Evolutionary conservation across 2,797 vertebrate species (phyloP), one percentile per base, ranked within the genome.

Genomic region (Chelon auratus): DNA sequence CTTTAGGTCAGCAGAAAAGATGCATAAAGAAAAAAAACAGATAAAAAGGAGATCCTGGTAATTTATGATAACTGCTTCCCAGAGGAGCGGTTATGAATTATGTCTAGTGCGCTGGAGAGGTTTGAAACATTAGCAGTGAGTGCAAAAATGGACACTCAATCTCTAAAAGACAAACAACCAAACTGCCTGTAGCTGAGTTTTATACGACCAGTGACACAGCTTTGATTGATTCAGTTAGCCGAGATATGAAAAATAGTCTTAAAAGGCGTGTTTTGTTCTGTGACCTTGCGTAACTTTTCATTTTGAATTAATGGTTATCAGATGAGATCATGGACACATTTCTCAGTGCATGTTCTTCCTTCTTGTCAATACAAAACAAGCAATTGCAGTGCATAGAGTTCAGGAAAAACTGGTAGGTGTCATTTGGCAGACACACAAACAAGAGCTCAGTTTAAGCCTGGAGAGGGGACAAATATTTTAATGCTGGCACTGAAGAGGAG

Each of bases 251-350:
- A 14, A 9, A 75, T 51, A 3, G 50, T 26, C 51, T 62, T 53
- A 12, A 78, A 68, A 73, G 68, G 62, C 42, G 1, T 72, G 71
- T 68, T 42, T 78, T 83, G 62, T 70, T 78, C 57, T 67, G 33
- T 78, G 81, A 88, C 85, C 83, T 73, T 61, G 58, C 37, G 68
- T 62, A 56, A 59, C 60, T 78, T 73, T 65, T 71, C 64, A 80
- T 78, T 63, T 47, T 42, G 30, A 78, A 75, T 82, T 73, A 67
- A 86, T 80, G 33, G 17, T 68, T 79, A 71, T 78, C 59, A 59
- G 81, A 88, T 89, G 79, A 87, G 76, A 70, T 88, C 84, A 85
- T 64, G 60, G 69, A 81, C 71, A 82, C 68, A 76, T 79, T 86
- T 65, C 65, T 80, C 62, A 65, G 62, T 36, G 17, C 39, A 39